Base-by-base conservation (phyloP, 2,113 vertebrate genomes). In the Tupaia chinensis region DNA sequence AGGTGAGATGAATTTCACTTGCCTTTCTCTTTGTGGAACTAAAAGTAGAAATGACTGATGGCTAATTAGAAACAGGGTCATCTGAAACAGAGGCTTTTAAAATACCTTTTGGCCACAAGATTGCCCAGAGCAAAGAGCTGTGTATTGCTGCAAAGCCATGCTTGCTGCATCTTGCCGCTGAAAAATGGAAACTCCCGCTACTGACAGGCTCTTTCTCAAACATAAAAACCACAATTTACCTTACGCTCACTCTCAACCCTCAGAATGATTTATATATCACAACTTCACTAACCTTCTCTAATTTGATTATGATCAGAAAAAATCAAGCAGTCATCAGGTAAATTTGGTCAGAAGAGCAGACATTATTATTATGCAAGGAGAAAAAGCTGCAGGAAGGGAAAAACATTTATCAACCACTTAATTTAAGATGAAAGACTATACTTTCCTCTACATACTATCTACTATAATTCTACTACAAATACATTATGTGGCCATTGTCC, bases 31-130 rank as follows among this genome's bases (percentile, higher is more conserved):
- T 94, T 81, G 6, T 89, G 20, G 34, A 95, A 74, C 81, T 94
- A 94, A 95, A 92, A 97, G 27, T 90, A 91, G 63, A 93, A 97
- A 82, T 1, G 84, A 97, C 34, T 82, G 84, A 88, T 54, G 92
- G 11, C 34, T 88, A 85, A 92, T 82, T n/a, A 82, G 77, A 81
- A 92, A 69, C 34, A 96, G 53, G 80, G 58, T 95, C 74, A 86
- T 95, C 82, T 22, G 63, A 89, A 95, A 82, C 63, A 76, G 56
- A 63, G 74, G 61, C 58, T 92, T 96, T 96, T 74, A 92, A 94
- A 94, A 93, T 81, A 84, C 79, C 72, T 89, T 96, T 90, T 27
- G 3, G 65, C 69, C 85, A 83, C 82, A 91, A 82, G 69, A 61
- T 23, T 86, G 69, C 78, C 9, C 13, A 92, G 29, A 61, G 61